These are phyloP conservation scores for Colletes latitarsis DNA, from an alignment of 1,140 invertebrate species.

Conservation along the genomic window DNA sequence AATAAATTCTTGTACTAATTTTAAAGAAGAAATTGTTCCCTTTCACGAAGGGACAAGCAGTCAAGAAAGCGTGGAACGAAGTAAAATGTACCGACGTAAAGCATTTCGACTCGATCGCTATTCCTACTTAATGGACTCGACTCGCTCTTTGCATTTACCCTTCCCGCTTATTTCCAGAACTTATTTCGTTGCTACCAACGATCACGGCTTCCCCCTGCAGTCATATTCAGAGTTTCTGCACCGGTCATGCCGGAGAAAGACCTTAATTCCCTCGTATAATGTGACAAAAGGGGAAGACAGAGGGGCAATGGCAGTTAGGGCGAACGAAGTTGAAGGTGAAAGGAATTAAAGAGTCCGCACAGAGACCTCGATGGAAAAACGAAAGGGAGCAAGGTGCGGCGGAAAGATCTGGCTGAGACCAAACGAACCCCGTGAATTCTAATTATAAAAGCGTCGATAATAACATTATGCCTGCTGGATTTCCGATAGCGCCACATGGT, in stretches of 20 bases:
- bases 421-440: constrained; percentile 42
- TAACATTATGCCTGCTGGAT: constrained; percentile 55
- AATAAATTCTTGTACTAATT: too few relatives aligned
- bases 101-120: too few relatives aligned
- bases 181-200: background rate
- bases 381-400: background rate
- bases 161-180: background rate
- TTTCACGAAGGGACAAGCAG: too few relatives aligned
- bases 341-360: constrained; percentile 46
- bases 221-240: constrained; percentile 1
- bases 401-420: background rate
- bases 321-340: constrained; percentile 2
- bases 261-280: constrained; percentile 19
- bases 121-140: too few relatives aligned
- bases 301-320: background rate
- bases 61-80: too few relatives aligned
- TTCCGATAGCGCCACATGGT: constrained; percentile 11
- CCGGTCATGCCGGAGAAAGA: background rate
- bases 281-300: background rate
- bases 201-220: background rate
- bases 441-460: constrained; percentile 60
- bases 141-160: background rate
- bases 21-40: too few relatives aligned
- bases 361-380: background rate
- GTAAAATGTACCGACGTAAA: too few relatives aligned